Evolutionary conservation across 1,140 invertebrate genomes (phyloP), one percentile per base, ranked within the genome.

Genomic region (Danaus melanippus): DNA sequence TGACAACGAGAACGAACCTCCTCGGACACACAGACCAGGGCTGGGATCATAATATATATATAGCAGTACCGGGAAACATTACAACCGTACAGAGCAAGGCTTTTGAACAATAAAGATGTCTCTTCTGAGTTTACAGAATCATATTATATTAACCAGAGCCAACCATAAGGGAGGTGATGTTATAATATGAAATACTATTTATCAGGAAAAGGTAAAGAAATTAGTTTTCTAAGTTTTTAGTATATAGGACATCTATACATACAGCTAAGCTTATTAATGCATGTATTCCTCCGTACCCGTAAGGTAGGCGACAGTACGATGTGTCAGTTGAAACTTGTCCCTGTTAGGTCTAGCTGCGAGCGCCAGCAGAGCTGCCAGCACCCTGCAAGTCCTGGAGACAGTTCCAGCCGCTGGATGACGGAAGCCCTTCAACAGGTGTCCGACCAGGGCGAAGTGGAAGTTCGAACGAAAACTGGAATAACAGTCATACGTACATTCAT

Each of bases 371-470:
- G 96, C 96, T 46, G 94, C 93, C 0, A 99, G 88, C 42, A 99
- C 94, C 65, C 97, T 90, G 1, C 94, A 92, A 0, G 97, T 98
- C 65, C 97, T 90, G 0, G 96, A 96, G 4, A 98, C 96, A 0
- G 96, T 98, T 1, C 95, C 96, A 3, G 94, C 93, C 1, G 93
- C 94, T 10, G 96, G 95, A 89, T 99, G 97, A 9, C 97, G 91
- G 77, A 95, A 98, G 5, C 97, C 97, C 90, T 99, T 99, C 17
- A 99, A 86, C 21, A 99, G 89, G 90, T 99, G 97, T 15, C 97
- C 98, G 46, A 98, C 97, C 21, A 99, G 87, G 10, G 97, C 97
- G 89, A 99, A 99, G 89, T 99, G 97, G 81, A 99, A 99, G 87
- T 98, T 98, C 0, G 95, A 95, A 79, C 91, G 91, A 83, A 94